phyloP scores from a whole-genome alignment of 2,888 invertebrate genomes.

The Chloroclystis v-ata region DNA sequence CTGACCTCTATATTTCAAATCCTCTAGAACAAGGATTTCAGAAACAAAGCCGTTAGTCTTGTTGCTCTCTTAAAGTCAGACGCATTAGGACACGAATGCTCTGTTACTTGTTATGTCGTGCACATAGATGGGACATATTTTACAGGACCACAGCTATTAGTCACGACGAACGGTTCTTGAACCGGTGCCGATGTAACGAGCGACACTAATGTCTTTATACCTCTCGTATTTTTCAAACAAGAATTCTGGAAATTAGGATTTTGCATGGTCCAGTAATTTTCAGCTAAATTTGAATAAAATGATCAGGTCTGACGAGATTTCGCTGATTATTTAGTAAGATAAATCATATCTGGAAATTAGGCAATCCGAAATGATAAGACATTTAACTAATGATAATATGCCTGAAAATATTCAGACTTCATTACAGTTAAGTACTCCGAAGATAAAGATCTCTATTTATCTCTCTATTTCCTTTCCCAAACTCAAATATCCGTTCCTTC shows the following conservation, averaged over 20 bases:
- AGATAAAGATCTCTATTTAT: too few species aligned
- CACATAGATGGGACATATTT: conserved; percentile 51
- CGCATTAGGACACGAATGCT: conserved; percentile 38
- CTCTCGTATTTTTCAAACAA: conserved; percentile 57
- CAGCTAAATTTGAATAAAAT: neutral
- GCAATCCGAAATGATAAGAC: too few species aligned
- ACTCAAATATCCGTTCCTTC: too few species aligned
- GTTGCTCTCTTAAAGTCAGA: conserved; percentile 19
- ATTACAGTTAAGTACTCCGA: too few species aligned
- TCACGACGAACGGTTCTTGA: conserved; percentile 46
- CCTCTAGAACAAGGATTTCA: neutral
- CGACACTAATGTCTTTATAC: conserved; percentile 57
- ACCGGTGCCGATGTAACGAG: conserved; percentile 53
- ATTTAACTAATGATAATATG: too few species aligned
- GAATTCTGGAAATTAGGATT: conserved; percentile 48
- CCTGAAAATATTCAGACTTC: too few species aligned
- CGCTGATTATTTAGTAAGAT: too few species aligned
- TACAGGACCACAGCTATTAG: conserved; percentile 51
- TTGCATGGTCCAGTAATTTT: conserved; percentile 10
- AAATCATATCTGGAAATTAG: too few species aligned
- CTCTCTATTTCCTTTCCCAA: too few species aligned
- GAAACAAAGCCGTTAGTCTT: conserved; percentile 16
- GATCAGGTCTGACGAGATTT: too few species aligned
- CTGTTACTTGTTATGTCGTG: conserved; percentile 43
- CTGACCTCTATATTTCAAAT: too few species aligned